A percentile compares a stretch with the other conserved stretches of the same genome.
Evolutionary conservation across 2,113 vertebrate genomes (phyloP).

Genomic region (Setophaga kirtlandii): DNA sequence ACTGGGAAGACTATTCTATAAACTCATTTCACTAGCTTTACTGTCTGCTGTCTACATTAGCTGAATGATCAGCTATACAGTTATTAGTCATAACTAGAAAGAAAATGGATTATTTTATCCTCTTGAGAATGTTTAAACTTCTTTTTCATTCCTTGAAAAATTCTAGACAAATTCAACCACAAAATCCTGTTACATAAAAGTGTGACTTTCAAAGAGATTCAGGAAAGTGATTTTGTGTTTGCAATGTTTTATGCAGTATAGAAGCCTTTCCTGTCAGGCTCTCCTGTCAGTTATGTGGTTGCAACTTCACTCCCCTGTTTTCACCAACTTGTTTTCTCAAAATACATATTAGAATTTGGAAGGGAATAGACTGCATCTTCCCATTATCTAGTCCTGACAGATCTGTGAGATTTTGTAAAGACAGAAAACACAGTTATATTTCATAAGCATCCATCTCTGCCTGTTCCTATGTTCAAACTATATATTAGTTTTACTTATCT

Average conservation of each 20-base stretch:
- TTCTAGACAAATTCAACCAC: neutral
- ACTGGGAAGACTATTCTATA: neutral
- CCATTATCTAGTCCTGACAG: neutral
- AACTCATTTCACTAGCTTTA: neutral
- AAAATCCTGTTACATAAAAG: neutral
- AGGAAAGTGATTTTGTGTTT: neutral
- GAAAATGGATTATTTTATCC: neutral
- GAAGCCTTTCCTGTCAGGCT: neutral
- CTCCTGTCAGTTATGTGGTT: neutral
- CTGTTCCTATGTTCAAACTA: neutral
- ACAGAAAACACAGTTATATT: neutral
- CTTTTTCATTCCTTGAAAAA: neutral
- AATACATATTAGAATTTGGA: neutral
- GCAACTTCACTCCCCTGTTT: neutral
- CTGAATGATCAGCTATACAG: neutral
- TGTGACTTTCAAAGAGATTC: neutral
- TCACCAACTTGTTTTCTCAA: conserved; percentile 11
- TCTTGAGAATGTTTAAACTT: neutral
- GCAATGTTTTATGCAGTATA: neutral
- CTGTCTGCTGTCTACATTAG: neutral
- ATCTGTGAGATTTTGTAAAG: neutral
- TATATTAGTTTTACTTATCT: neutral
- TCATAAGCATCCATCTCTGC: neutral
- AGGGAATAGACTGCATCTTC: neutral
- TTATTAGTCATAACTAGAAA: neutral